phyloP scores from a whole-genome alignment of 2,113 vertebrate species.

The Quiscalus mexicanus region DNA sequence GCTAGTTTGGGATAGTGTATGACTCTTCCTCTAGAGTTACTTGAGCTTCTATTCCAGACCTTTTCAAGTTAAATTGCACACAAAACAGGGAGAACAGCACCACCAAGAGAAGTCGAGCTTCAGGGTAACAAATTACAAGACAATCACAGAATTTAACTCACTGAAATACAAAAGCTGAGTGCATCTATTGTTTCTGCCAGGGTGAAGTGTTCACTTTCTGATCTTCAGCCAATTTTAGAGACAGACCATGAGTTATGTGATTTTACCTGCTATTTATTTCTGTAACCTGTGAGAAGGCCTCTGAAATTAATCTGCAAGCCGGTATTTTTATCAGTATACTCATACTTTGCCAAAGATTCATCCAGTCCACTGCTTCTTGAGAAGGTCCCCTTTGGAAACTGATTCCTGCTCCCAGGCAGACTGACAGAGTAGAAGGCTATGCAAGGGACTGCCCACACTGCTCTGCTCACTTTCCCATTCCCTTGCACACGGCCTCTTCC shows the following conservation, averaged over 20 bases:
- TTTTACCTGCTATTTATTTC: not conserved
- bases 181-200: not conserved
- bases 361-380: not conserved
- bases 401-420: not conserved
- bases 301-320: not conserved
- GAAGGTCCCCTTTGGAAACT: not conserved
- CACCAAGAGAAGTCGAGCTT: slow-evolving; percentile 56
- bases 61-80: not conserved
- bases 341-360: not conserved
- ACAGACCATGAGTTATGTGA: not conserved
- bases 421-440: not conserved
- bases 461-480: not conserved
- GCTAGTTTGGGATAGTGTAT: not conserved
- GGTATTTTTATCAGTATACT: not conserved
- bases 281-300: not conserved
- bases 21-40: not conserved
- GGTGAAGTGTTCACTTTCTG: not conserved
- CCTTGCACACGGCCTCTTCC: not conserved
- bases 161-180: not conserved
- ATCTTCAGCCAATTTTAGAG: not conserved
- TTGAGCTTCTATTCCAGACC: not conserved
- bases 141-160: not conserved
- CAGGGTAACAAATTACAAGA: slow-evolving; percentile 7
- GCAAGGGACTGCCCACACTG: not conserved
- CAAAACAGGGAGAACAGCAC: slow-evolving; percentile 64